A percentile compares a stretch with the other conserved stretches of the same genome.
phyloP scores from a whole-genome alignment of 2,797 vertebrate species.

The Oreonectes daqikongensis region DNA sequence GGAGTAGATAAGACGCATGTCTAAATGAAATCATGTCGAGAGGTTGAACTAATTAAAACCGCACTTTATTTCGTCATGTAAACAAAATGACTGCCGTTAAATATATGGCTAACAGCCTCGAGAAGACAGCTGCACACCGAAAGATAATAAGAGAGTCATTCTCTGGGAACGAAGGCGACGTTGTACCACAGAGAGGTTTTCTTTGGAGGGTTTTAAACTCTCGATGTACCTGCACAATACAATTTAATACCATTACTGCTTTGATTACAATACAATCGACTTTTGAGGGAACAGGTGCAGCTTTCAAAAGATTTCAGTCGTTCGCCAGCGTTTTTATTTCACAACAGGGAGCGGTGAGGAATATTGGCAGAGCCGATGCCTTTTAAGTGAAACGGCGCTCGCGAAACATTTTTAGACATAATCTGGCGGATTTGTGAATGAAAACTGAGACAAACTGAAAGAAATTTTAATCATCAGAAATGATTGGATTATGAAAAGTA shows the following conservation, averaged over 20 bases:
- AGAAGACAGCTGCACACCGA: conserved; percentile 13
- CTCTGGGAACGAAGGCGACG: not conserved
- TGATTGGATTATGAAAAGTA: not conserved
- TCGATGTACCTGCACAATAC: not conserved
- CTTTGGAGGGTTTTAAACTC: conserved; percentile 8
- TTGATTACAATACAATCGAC: not conserved
- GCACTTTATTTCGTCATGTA: conserved; percentile 25
- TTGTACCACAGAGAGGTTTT: not conserved
- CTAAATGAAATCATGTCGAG: conserved; percentile 10
- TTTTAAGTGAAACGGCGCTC: not conserved
- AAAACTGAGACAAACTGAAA: not conserved
- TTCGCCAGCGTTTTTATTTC: not conserved
- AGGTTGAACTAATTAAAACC: conserved; percentile 39
- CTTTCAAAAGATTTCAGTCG: not conserved
- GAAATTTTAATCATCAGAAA: not conserved
- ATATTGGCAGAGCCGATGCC: not conserved
- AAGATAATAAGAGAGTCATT: conserved; percentile 30
- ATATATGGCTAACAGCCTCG: conserved; percentile 25
- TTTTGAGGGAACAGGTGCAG: conserved; percentile 15
- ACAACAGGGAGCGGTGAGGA: not conserved
- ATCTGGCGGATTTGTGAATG: not conserved
- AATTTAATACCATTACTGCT: conserved; percentile 10
- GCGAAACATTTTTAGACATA: not conserved
- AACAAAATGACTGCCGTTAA: conserved; percentile 30
- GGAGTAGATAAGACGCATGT: not conserved